These are phyloP conservation scores for Podarcis cretensis DNA, from an alignment of 2,113 vertebrate species.

Conservation along the genomic window DNA sequence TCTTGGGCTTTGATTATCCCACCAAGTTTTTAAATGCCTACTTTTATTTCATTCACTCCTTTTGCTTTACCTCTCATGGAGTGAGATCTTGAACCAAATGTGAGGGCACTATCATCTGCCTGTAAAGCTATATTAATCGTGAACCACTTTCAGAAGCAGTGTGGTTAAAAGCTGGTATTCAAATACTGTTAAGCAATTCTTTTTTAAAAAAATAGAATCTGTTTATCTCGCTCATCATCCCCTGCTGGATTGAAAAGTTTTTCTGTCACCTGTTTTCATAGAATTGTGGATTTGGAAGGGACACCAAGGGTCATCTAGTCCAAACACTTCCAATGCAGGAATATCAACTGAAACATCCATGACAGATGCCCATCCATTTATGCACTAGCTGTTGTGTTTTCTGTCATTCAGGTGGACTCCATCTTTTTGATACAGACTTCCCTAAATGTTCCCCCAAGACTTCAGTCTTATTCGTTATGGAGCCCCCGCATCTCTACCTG, in stretches of 20 bases:
- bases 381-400: not conserved
- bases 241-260: not conserved
- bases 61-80: not conserved
- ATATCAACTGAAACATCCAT: no score
- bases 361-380: not conserved
- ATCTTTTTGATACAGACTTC: not conserved
- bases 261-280: no score
- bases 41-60: not conserved
- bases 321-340: no score
- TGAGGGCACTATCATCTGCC: not conserved
- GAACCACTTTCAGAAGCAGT: not conserved
- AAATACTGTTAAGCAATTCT: not conserved
- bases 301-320: no score
- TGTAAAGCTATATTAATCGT: not conserved
- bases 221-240: not conserved
- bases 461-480: not conserved
- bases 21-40: not conserved
- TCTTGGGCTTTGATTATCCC: not conserved
- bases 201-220: not conserved
- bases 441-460: not conserved
- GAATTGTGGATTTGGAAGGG: no score
- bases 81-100: not conserved
- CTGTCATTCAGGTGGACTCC: not conserved
- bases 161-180: not conserved
- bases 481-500: not conserved